phyloP scores from a whole-genome alignment of 2,113 vertebrate genomes.

The Cyprinus carpio region DNA sequence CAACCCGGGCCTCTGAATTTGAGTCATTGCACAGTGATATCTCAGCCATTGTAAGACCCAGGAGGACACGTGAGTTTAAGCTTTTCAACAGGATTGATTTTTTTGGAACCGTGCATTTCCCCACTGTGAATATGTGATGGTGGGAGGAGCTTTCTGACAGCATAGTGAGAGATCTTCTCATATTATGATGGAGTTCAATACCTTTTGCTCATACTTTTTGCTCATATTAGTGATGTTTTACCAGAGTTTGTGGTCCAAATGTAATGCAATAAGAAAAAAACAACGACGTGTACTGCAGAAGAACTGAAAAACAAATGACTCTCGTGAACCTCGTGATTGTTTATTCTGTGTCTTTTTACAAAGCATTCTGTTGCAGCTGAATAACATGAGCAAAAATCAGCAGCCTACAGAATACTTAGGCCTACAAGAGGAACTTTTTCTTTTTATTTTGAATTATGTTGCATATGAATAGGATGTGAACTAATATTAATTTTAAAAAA shows the following conservation, averaged over 20 bases:
- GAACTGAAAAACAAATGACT: not conserved
- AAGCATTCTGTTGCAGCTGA: too few species aligned
- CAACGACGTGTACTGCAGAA: not conserved
- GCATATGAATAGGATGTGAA: too few species aligned
- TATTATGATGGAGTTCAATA: conserved; percentile 47
- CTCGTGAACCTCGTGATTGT: not conserved
- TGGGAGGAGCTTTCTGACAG: conserved; percentile 48
- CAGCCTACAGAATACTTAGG: too few species aligned
- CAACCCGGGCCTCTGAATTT: conserved; percentile 17
- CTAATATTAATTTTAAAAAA: too few species aligned
- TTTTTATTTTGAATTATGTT: too few species aligned
- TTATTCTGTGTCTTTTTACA: too few species aligned
- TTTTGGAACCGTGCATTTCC: conserved; percentile 23
- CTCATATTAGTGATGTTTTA: not conserved
- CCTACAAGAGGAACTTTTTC: too few species aligned
- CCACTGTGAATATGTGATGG: conserved; percentile 70
- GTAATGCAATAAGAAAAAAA: not conserved
- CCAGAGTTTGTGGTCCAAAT: not conserved
- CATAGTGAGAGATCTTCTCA: not conserved
- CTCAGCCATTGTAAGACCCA: conserved; percentile 35
- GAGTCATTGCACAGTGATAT: conserved; percentile 38
- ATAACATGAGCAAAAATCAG: too few species aligned
- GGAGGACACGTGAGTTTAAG: conserved; percentile 23
- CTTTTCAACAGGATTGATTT: conserved; percentile 41
- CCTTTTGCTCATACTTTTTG: conserved; percentile 41